These are phyloP conservation scores for Hyposoter didymator DNA, from an alignment of 2,888 invertebrate species.

Conservation along the genomic window DNA sequence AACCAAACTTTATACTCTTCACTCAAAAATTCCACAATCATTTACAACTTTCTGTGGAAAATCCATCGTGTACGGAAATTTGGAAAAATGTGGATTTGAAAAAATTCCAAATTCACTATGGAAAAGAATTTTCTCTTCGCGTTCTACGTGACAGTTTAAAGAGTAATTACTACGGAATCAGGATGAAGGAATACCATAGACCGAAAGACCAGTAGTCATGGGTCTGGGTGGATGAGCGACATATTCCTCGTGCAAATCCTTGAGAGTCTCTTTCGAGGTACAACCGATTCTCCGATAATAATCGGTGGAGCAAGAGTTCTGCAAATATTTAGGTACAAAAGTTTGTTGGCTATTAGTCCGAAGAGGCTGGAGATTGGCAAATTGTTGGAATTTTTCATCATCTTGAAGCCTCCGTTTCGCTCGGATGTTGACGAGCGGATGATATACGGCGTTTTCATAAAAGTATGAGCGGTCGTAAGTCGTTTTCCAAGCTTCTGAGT, in stretches of 20 bases:
- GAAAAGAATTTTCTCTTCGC: not conserved
- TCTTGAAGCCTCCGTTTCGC: slow-evolving; percentile 42
- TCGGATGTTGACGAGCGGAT: slow-evolving; percentile 57
- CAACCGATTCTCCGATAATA: slow-evolving; percentile 54
- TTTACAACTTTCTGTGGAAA: not conserved
- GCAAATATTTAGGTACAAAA: slow-evolving; percentile 51
- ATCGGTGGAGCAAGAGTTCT: slow-evolving; percentile 39
- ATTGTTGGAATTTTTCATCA: slow-evolving; percentile 48
- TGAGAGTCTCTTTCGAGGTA: slow-evolving; percentile 48
- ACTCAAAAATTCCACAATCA: not conserved
- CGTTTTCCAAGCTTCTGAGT: slow-evolving; percentile 57
- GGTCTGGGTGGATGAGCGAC: slow-evolving; percentile 64
- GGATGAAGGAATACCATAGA: slow-evolving; percentile 52
- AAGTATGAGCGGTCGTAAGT: slow-evolving; percentile 67
- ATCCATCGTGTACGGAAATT: too few relatives aligned
- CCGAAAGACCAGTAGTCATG: slow-evolving; percentile 49
- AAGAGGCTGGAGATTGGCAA: slow-evolving; percentile 25
- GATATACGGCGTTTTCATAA: slow-evolving; percentile 64
- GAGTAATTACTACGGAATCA: not conserved
- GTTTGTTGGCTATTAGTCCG: slow-evolving; percentile 39
- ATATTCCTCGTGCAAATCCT: slow-evolving; percentile 67
- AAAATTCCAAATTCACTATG: not conserved
- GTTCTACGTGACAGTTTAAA: not conserved
- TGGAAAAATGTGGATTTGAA: not conserved
- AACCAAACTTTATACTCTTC: too few relatives aligned